A percentile compares a stretch with the other conserved stretches of the same genome.
phyloP scores from a whole-genome alignment of 2,888 invertebrate species.

The Microctonus hyperodae region DNA sequence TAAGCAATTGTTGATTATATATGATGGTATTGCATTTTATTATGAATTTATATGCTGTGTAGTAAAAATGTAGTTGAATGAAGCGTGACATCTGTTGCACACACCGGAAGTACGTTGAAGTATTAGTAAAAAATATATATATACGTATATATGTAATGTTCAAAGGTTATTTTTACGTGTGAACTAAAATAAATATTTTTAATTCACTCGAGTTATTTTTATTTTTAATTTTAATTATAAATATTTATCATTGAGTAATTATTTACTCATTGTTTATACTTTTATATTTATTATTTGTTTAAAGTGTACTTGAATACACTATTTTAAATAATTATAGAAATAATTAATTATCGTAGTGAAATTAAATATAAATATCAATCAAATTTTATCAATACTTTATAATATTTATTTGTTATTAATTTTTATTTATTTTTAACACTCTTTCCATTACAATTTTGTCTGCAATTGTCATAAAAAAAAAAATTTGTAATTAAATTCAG shows the following conservation, averaged over 20 bases:
- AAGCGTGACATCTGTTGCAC: not conserved
- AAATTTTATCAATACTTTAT: not conserved
- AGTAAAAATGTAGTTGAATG: not conserved
- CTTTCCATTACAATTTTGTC: not conserved
- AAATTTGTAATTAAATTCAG: too few relatives aligned
- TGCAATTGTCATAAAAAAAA: not conserved
- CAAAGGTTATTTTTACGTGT: not conserved
- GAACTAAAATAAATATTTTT: not conserved
- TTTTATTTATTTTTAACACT: not conserved
- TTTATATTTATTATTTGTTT: too few relatives aligned
- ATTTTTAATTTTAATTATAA: not conserved
- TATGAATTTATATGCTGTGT: not conserved
- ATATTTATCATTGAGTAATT: not conserved
- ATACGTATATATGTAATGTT: too few relatives aligned
- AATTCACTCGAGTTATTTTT: not conserved
- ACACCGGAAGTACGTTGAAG: not conserved
- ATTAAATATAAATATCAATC: not conserved
- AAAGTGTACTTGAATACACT: too few relatives aligned
- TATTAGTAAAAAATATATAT: too few relatives aligned
- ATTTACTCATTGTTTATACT: too few relatives aligned
- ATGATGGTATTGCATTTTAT: not conserved
- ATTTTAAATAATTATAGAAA: too few relatives aligned
- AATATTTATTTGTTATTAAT: not conserved
- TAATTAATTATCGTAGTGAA: not conserved
- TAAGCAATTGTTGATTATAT: too few relatives aligned